Evolutionary conservation across 1,140 invertebrate genomes (phyloP), one percentile per base, ranked within the genome.

Genomic region (Bilobella aurantiaca): DNA sequence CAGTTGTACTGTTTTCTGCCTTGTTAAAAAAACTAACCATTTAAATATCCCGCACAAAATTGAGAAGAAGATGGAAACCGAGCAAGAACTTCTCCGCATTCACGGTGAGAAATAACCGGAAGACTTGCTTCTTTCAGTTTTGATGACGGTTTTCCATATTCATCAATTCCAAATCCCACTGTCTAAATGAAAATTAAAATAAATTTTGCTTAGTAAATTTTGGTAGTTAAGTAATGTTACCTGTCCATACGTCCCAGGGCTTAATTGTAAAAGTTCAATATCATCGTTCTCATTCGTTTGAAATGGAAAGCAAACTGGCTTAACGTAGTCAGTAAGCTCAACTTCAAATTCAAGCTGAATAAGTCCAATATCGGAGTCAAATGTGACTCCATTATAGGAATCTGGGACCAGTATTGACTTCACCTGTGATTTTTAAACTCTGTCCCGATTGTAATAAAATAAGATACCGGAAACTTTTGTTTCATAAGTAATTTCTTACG

Each of bases 161-260:
- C 65, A 34, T 67, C 65, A 28, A 46, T 25, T 28, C 65, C 65
- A 30, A 67, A 67, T 14, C 65, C 65, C 16, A 67, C 53, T 16
- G 49, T 53, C 49, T 53, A 23, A 23, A 53, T 18, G 14, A 16
- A 53, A 5, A 53, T 16, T 12, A 18, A 23, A 53, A 12, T 5
- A 5, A 53, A 53, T 53, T 42, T 12, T 12, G 18, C 34, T 42
- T 42, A 12, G 8, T 42, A 12, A 18, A 42, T 42, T 18, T 42
- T 42, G 34, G 8, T 42, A 18, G 34, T 42, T 42, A 8, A 12
- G 8, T 18, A 42, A 42, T 18, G 18, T 62, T 62, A 25, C 34
- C 29, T 62, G 16, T 3, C 29, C 32, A 16, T 37, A 27, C 8
- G 60, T 62, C 21, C 29, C 60, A 32, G 34, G 34, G 23, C 23